Base-by-base conservation (phyloP, 1,140 invertebrate species). In the Zophobas atratus region DNA sequence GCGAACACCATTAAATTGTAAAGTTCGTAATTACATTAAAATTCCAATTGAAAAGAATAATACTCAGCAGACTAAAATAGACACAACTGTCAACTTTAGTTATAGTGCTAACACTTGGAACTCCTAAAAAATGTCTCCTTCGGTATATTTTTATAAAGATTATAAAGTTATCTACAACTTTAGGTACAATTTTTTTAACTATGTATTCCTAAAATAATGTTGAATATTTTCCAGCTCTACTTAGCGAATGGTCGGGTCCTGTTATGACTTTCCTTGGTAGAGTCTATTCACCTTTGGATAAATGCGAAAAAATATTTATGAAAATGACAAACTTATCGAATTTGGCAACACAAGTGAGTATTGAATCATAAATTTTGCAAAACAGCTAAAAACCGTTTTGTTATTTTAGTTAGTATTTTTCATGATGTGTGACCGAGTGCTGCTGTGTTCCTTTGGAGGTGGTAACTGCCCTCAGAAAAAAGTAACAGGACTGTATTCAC, bases 401-500 rank as follows among this genome's bases (percentile, higher is more conserved):
- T 84, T 83, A 82, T 89, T 89, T 75, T 89, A 94, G 92, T 85
- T 93, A 82, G 86, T 93, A 41, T 93, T 94, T 85, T 92, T 95
- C 84, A 90, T 91, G 39, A 88, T 93, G 67, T 94, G 93, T 82
- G 93, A 94, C 80, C 87, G 90, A 1, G 87, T 93, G 1, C 79
- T 86, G 2, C 82, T 86, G 1, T 86, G 85, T 74, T 80, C 75
- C 56, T 78, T 86, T 38, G 83, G 84, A 8, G 87, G 87, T 3
- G 86, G 86, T 0, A 82, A 84, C 78, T 85, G 91, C 51, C 88
- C 89, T 0, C 88, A 91, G 49, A 91, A 93, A 74, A 86, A 88
- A 48, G 87, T 94, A 34, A 93, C 93, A 0, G 90, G 90, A 33
- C 88, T 95, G 5, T 95, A 95, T 84, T 92, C 93, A 0, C 87